Percentiles rank a stretch among this genome's conserved stretches.
These are phyloP conservation scores for Frankliniella intonsa DNA, from an alignment of 2,888 invertebrate species.

Conservation along the genomic window DNA sequence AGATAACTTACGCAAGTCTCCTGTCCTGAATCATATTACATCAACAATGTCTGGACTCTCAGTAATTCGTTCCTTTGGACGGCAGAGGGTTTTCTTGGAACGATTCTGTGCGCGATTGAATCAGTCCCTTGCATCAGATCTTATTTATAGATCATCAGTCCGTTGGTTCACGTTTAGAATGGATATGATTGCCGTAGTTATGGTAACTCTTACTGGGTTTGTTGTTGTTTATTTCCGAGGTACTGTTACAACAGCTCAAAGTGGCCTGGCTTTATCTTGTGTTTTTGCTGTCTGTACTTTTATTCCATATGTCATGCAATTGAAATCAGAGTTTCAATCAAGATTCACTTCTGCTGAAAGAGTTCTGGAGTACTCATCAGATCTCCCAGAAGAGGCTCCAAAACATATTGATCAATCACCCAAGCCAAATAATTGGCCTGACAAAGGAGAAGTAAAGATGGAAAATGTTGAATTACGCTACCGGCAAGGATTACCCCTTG, in stretches of 20 bases:
- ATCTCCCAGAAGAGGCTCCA: constrained; percentile 7
- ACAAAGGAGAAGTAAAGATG: constrained; percentile 50
- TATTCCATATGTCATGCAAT: constrained; percentile 52
- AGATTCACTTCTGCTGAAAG: constrained; percentile 51
- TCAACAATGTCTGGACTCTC: constrained; percentile 34
- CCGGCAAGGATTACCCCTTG: constrained; percentile 48
- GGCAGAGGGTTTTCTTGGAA: constrained; percentile 34
- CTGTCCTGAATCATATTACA: constrained; percentile 34
- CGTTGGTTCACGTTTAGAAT: constrained; percentile 9
- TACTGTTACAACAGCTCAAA: constrained; percentile 51
- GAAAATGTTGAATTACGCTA: constrained; percentile 51
- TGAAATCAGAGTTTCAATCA: constrained; percentile 50
- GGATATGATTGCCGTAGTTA: constrained; percentile 41
- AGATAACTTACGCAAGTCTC: constrained; percentile 34
- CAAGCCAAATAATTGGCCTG: constrained; percentile 50
- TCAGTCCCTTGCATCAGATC: not conserved
- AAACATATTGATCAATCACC: constrained; percentile 35
- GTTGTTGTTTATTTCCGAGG: constrained; percentile 50
- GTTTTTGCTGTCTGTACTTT: constrained; percentile 56
- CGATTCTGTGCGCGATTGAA: not conserved
- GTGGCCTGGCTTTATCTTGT: constrained; percentile 59
- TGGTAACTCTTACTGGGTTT: constrained; percentile 49
- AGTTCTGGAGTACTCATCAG: constrained; percentile 41
- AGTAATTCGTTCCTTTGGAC: constrained; percentile 33
- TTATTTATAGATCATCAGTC: not conserved